Base-by-base conservation (phyloP, 1,140 invertebrate genomes). In the Platyscapa corneri region DNA sequence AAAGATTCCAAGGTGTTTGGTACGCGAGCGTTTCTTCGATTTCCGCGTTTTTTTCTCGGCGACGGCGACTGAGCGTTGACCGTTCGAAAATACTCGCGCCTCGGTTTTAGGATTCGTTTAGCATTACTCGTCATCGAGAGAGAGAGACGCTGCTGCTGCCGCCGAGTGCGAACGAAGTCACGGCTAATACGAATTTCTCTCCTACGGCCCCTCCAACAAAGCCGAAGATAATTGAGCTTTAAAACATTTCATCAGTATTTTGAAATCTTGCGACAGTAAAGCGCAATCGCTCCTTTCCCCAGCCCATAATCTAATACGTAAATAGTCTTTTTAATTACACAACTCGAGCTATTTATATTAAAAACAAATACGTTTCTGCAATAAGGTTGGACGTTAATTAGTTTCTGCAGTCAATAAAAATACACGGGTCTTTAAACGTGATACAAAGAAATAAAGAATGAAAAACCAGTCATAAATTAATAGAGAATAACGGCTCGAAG, bases 41-140 rank as follows among this genome's bases (percentile, higher is more conserved):
- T 87, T 87, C 86, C 79, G 83, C 83, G 86, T 84, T 84, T 84
- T 81, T 82, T 60, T 78, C 56, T 7, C 42, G 53, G 64, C n/a
- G 75, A 8, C 34, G 27, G 64, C n/a, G 75, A 8, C 34, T 12
- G 14, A 27, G 39, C 49, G 64, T 70, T 77, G 79, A 87, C 84
- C 84, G 72, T 83, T 87, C 67, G 84, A 56, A 79, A 84, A 75
- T 82, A 78, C 70, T 46, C 72, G 64, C 16, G 16, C n/a, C 30
- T 76, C 65, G 34, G 60, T 86, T 81, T 82, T 64, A 32, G 60
- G 42, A 70, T 82, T 86, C 80, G 32, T 82, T 82, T 83, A 86
- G 84, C 80, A 86, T 78, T 82, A 74, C 42, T 75, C 37, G 27
- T n/a, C n/a, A 53, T 75, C 42, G 46, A 74, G 64, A 2, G 37